These are phyloP conservation scores for Corvus hawaiiensis DNA, from an alignment of 2,113 vertebrate species.

Conservation along the genomic window DNA sequence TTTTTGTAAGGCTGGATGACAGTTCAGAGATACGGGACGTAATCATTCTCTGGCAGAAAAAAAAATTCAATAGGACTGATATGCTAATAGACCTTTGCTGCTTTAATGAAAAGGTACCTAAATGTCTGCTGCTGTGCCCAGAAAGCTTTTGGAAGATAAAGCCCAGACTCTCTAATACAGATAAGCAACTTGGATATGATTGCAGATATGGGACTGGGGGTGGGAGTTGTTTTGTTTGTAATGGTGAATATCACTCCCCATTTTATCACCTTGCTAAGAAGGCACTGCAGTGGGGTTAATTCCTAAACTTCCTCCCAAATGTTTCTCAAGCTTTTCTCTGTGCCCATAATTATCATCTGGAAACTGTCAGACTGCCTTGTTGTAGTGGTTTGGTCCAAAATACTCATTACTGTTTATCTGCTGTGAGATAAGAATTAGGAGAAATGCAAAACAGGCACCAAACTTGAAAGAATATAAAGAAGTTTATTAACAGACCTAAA, in stretches of 20 bases:
- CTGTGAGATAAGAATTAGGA: no score
- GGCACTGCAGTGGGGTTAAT: background rate
- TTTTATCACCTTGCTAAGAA: background rate
- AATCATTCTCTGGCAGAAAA: constrained; percentile 1
- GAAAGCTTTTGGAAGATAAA: background rate
- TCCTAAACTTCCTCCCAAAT: background rate
- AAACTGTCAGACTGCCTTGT: background rate
- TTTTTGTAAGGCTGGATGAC: background rate
- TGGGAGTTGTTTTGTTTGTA: background rate
- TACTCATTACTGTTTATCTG: no score
- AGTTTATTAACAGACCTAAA: no score
- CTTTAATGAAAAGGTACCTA: constrained; percentile 3
- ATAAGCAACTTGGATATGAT: background rate
- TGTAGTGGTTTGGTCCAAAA: no score
- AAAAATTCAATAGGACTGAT: background rate
- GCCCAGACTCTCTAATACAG: background rate
- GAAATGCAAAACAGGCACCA: no score
- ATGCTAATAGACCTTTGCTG: background rate
- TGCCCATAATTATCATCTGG: background rate
- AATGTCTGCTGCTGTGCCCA: background rate
- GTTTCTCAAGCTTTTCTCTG: background rate
- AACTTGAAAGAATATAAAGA: no score
- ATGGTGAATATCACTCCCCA: background rate
- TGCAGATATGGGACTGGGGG: background rate
- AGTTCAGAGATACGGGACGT: background rate